A percentile compares a stretch with the other conserved stretches of the same genome.
Evolutionary conservation across 1,140 invertebrate genomes (phyloP).

Genomic region (Scaptomyza montana): DNA sequence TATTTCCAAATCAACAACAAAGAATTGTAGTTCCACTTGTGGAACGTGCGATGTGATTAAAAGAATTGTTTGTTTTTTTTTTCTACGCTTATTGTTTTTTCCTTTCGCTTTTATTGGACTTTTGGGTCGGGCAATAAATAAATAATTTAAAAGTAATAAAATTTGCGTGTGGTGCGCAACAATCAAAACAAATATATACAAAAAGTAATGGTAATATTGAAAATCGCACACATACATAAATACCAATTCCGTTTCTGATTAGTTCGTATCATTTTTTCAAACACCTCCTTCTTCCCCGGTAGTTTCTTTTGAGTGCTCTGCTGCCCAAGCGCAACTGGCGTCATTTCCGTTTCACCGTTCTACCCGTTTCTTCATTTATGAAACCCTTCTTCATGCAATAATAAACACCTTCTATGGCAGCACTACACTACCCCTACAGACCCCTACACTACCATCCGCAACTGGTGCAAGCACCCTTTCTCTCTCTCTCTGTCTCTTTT

Average conservation of each 20-base stretch:
- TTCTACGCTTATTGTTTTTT: background rate
- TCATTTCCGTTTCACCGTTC: slow-evolving; percentile 63
- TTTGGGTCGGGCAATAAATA: slow-evolving; percentile 27
- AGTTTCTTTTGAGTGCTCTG: no score
- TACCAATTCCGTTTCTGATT: slow-evolving; percentile 55
- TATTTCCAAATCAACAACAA: slow-evolving; percentile 22
- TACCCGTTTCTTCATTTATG: no score
- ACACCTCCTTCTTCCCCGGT: background rate
- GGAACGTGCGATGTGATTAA: no score
- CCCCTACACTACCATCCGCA: slow-evolving; percentile 9
- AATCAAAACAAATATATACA: slow-evolving; percentile 21
- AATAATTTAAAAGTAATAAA: slow-evolving; percentile 31
- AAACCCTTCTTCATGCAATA: background rate
- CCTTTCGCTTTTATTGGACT: background rate
- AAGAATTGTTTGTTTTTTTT: slow-evolving; percentile 17
- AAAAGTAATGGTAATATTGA: slow-evolving; percentile 14
- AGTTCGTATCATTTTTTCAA: slow-evolving; percentile 62
- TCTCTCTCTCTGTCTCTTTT: background rate
- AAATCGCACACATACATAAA: background rate
- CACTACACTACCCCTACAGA: background rate
- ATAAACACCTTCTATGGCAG: slow-evolving; percentile 24
- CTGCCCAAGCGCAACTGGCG: slow-evolving; percentile 40
- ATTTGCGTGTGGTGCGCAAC: slow-evolving; percentile 38
- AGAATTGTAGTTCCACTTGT: slow-evolving; percentile 35
- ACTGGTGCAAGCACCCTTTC: background rate